phyloP scores from a whole-genome alignment of 37 sponge, comb jelly and placozoan genomes.

The Amphimedon queenslandica region DNA sequence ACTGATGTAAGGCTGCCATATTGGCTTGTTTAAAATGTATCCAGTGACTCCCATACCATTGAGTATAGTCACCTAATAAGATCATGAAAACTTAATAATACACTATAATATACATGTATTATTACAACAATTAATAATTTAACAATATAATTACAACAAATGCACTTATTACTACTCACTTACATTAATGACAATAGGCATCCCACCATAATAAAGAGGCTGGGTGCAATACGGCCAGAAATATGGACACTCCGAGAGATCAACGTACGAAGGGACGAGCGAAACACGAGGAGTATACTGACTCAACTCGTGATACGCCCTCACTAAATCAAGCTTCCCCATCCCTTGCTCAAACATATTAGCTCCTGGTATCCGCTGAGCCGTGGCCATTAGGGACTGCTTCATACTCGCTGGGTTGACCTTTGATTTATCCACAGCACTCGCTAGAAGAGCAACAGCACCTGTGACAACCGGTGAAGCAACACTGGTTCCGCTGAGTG shows the following conservation, averaged over 20 bases:
- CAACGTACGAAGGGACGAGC: conserved; percentile 88
- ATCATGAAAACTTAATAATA: too few relatives aligned
- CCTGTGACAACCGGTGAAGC: conserved; percentile 97
- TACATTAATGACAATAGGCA: conserved; percentile 92
- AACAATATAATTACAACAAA: too few relatives aligned
- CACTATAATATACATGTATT: background rate
- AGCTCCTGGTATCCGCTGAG: conserved; percentile 66
- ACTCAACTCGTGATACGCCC: conserved; percentile 79
- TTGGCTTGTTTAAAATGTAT: conserved; percentile 69
- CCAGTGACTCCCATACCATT: conserved; percentile 99
- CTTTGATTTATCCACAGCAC: conserved; percentile 56
- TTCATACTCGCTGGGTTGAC: conserved; percentile 99
- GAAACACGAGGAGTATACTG: conserved; percentile 83
- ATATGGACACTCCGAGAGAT: conserved; percentile 96
- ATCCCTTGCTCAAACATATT: conserved; percentile 99
- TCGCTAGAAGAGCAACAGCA: conserved; percentile 82
- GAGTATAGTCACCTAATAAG: conserved; percentile 94
- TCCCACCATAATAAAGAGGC: conserved; percentile 87
- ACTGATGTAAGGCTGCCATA: conserved; percentile 80
- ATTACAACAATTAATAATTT: too few relatives aligned
- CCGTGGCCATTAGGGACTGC: conserved; percentile 93
- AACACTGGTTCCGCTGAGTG: conserved; percentile 99
- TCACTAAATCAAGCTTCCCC: conserved; percentile 88
- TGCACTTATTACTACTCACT: conserved; percentile 20
- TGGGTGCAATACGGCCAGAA: conserved; percentile 99